phyloP scores from a whole-genome alignment of 2,888 invertebrate species.

The Lithophane semibrunnea region DNA sequence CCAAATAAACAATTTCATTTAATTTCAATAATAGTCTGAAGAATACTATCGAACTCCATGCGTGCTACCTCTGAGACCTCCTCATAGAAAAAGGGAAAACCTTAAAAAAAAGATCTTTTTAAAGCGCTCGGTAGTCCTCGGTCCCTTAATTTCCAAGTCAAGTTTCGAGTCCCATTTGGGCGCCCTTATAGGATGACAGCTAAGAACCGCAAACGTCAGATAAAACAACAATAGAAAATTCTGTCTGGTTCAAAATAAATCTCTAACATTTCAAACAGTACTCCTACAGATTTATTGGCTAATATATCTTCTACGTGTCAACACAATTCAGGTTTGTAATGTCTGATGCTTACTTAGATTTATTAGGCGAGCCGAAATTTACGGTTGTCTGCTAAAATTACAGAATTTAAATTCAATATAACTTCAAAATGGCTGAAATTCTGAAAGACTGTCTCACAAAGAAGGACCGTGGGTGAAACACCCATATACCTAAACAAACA shows the following conservation, averaged over 20 bases:
- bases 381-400: conserved; percentile 35
- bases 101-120: background rate
- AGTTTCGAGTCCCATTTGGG: conserved; percentile 47
- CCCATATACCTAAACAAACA: background rate
- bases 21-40: too few species aligned
- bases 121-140: background rate
- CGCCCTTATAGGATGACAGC: conserved; percentile 44
- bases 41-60: background rate
- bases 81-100: conserved; percentile 5
- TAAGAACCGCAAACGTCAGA: conserved; percentile 40
- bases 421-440: background rate
- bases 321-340: conserved; percentile 58
- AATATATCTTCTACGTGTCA: conserved; percentile 58
- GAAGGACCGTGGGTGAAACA: background rate
- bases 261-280: conserved; percentile 49
- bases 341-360: conserved; percentile 53
- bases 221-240: conserved; percentile 48
- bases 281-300: conserved; percentile 50
- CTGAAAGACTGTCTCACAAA: background rate
- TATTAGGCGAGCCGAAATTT: conserved; percentile 46
- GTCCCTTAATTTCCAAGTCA: conserved; percentile 41
- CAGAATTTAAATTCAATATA: conserved; percentile 28
- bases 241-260: conserved; percentile 50
- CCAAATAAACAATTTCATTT: too few species aligned
- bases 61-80: background rate